These are phyloP conservation scores for Platycheirus rosarum DNA, from an alignment of 2,888 invertebrate species.

Conservation along the genomic window DNA sequence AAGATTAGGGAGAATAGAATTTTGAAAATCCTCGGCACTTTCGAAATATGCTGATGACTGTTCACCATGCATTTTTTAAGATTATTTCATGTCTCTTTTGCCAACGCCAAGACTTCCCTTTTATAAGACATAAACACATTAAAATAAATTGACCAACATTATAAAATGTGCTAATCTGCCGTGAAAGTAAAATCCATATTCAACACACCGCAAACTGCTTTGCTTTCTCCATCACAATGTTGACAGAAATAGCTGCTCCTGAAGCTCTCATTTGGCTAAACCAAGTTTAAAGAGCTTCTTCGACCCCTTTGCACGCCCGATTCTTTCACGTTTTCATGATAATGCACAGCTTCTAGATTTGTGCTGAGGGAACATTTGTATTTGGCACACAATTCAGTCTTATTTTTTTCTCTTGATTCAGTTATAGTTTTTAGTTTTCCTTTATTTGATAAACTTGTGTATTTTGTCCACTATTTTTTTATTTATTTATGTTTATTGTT, in stretches of 20 bases:
- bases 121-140: neutral
- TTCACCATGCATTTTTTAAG: constrained; percentile 51
- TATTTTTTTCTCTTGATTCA: constrained; percentile 27
- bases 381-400: constrained; percentile 26
- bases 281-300: constrained; percentile 44
- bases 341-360: constrained; percentile 32
- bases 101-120: constrained; percentile 49
- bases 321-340: constrained; percentile 38
- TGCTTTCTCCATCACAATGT: constrained; percentile 59
- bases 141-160: constrained; percentile 7
- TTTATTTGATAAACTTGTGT: constrained; percentile 35
- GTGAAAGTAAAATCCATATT: constrained; percentile 45
- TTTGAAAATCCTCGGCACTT: constrained; percentile 51
- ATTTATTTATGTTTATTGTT: too few relatives aligned
- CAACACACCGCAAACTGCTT: constrained; percentile 63
- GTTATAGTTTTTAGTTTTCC: constrained; percentile 19
- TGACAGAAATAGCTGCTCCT: constrained; percentile 48
- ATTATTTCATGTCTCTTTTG: constrained; percentile 55
- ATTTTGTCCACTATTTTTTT: constrained; percentile 11
- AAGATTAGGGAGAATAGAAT: constrained; percentile 40
- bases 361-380: constrained; percentile 19
- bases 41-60: constrained; percentile 41
- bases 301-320: constrained; percentile 40
- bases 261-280: constrained; percentile 53
- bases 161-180: constrained; percentile 13